Conservation (phyloP, 1,140 invertebrate species). For the Ericerus pela region DNA sequence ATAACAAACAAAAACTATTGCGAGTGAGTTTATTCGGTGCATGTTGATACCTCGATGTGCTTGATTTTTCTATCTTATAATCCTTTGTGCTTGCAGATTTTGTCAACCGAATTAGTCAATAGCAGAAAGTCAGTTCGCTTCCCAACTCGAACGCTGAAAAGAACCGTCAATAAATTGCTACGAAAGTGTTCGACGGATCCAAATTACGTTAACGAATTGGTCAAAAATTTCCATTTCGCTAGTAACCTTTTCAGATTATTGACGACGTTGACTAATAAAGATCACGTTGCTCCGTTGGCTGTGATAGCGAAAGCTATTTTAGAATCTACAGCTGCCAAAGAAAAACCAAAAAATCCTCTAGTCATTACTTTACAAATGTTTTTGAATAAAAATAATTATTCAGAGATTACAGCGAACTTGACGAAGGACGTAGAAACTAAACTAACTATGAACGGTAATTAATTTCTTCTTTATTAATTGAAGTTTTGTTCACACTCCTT, state of each 20-base stretch:
- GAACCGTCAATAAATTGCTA: neutral
- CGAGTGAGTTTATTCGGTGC: neutral
- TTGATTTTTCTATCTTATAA: neutral
- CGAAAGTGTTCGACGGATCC: neutral
- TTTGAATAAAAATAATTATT: neutral
- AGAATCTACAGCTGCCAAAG: neutral
- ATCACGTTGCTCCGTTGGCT: neutral
- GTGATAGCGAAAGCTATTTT: neutral
- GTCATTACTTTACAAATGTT: neutral
- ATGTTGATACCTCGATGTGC: neutral
- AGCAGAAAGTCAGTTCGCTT: neutral
- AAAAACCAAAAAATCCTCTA: neutral
- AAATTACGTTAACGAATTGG: neutral
- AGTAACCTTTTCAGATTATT: neutral
- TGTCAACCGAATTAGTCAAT: neutral
- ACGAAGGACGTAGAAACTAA: neutral
- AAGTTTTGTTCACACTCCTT: neutral
- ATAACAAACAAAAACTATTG: neutral
- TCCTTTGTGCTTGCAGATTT: neutral
- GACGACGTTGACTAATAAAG: neutral
- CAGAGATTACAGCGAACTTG: neutral
- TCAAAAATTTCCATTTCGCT: conserved; percentile 1
- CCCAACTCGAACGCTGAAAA: neutral
- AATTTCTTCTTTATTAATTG: neutral
- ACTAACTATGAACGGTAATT: neutral